Evolutionary conservation across 2,113 vertebrate species (phyloP).

Genomic region (Cochlearius cochlearius): DNA sequence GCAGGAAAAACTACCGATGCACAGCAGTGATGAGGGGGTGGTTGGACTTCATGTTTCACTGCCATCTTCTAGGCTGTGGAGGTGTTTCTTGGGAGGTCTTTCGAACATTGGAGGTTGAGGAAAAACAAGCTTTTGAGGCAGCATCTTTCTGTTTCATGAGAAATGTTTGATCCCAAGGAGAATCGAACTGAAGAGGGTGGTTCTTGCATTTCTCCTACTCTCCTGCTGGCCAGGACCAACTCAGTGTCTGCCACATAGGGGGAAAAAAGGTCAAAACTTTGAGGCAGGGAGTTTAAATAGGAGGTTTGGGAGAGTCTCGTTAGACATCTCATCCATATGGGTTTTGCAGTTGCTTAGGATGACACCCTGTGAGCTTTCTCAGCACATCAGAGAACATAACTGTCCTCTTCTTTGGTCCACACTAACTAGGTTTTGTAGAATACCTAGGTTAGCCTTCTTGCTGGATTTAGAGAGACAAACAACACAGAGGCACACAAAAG

Average conservation of each 20-base stretch:
- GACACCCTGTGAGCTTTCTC: background rate
- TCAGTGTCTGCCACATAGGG: background rate
- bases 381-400: background rate
- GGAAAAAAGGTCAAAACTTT: background rate
- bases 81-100: background rate
- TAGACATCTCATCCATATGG: background rate
- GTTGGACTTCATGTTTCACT: background rate
- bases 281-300: background rate
- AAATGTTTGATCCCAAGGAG: background rate
- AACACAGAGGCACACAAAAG: background rate
- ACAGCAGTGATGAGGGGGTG: background rate
- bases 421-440: background rate
- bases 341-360: background rate
- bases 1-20: background rate
- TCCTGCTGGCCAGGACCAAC: background rate
- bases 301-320: background rate
- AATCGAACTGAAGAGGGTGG: background rate
- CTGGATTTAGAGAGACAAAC: background rate
- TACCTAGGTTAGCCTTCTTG: background rate
- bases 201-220: background rate
- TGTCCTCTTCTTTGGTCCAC: background rate
- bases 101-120: background rate
- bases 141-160: background rate
- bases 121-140: background rate
- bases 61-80: background rate